Percentiles rank a stretch among this genome's conserved stretches.
These are phyloP conservation scores for Hipparchia sbordonii DNA, from an alignment of 2,888 invertebrate species.

Conservation along the genomic window DNA sequence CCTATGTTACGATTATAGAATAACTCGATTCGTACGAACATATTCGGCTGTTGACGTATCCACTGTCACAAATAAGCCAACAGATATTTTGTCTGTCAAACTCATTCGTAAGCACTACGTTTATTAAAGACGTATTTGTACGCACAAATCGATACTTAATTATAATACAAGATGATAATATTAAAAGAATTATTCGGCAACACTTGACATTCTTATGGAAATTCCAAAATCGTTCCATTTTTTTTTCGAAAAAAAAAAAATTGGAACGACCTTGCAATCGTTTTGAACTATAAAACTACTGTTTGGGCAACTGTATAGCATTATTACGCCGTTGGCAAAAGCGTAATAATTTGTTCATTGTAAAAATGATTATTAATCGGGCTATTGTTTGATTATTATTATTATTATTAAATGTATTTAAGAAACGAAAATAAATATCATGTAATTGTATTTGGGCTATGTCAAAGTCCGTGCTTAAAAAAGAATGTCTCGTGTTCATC, in stretches of 20 bases:
- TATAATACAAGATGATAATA: constrained; percentile 79
- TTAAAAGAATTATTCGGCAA: constrained; percentile 81
- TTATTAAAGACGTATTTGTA: constrained; percentile 46
- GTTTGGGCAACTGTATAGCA: constrained; percentile 69
- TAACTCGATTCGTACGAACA: constrained; percentile 47
- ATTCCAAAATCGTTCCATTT: constrained; percentile 52
- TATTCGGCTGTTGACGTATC: constrained; percentile 12
- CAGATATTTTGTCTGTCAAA: constrained; percentile 31
- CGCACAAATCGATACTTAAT: constrained; percentile 65
- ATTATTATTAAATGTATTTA: constrained; percentile 40
- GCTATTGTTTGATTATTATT: constrained; percentile 68
- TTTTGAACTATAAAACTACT: constrained; percentile 72
- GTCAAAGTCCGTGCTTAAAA: constrained; percentile 60
- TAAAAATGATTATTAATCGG: constrained; percentile 68
- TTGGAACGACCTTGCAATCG: constrained; percentile 52
- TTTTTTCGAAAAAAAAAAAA: constrained; percentile 3
- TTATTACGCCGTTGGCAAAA: constrained; percentile 49
- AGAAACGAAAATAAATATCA: constrained; percentile 60
- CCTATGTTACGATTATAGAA: constrained; percentile 77
- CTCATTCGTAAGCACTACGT: constrained; percentile 52
- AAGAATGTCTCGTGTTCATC: constrained; percentile 74
- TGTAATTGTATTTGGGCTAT: constrained; percentile 66
- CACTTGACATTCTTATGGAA: constrained; percentile 77
- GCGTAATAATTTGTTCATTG: constrained; percentile 57
- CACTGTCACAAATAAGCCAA: constrained; percentile 48